Evolutionary conservation across 2,797 vertebrate species (phyloP).

Genomic region (Pempheris klunzingeri): DNA sequence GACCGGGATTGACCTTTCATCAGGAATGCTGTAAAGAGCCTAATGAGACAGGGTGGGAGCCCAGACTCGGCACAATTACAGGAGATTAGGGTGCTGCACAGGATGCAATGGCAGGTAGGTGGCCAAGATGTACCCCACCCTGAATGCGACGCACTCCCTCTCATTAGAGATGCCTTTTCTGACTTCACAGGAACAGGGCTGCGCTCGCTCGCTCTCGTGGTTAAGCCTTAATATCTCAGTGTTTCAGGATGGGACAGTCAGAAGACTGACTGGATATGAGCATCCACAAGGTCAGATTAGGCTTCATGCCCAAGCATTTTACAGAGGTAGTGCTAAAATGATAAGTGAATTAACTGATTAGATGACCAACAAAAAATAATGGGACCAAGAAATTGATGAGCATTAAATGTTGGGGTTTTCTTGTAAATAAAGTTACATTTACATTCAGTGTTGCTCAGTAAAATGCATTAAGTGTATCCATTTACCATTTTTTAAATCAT

Average conservation of each 20-base stretch:
- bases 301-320: background rate
- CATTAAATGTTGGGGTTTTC: background rate
- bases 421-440: background rate
- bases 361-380: background rate
- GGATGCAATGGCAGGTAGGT: conserved; percentile 68
- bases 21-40: conserved; percentile 75
- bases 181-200: conserved; percentile 50
- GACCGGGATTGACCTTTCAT: conserved; percentile 75
- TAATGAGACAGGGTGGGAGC: conserved; percentile 79
- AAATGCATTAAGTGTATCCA: background rate
- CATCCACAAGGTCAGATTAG: background rate
- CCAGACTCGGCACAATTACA: conserved; percentile 72
- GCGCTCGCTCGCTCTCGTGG: conserved; percentile 4
- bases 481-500: too few species aligned
- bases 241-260: background rate
- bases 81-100: conserved; percentile 76
- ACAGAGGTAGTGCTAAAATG: background rate
- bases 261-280: background rate
- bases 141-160: conserved; percentile 54
- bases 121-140: conserved; percentile 66
- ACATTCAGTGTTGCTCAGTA: background rate
- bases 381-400: background rate
- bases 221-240: conserved; percentile 6
- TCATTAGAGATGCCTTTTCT: conserved; percentile 70
- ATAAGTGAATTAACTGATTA: background rate